phyloP scores from a whole-genome alignment of 35 echinoderm and acorn worm species.

The Apostichopus californicus region DNA sequence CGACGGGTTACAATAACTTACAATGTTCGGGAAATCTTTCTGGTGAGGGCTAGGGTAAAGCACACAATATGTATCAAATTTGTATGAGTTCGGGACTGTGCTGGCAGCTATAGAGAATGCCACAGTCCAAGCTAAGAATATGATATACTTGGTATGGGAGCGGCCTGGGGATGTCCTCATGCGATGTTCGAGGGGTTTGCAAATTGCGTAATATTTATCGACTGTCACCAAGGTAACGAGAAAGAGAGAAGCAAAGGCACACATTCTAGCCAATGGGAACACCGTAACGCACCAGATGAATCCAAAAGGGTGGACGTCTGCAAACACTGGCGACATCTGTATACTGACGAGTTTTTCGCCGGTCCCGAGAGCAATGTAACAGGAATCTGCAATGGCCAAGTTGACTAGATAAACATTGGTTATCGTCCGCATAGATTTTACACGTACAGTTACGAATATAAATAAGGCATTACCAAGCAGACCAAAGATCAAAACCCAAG shows the following conservation, averaged over 20 bases:
- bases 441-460: constrained; percentile 39
- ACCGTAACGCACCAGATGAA: constrained; percentile 37
- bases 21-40: background rate
- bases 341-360: constrained; percentile 42
- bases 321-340: constrained; percentile 20
- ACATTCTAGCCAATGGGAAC: constrained; percentile 26
- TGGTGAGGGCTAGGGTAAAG: background rate
- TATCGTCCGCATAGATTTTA: constrained; percentile 48
- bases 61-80: background rate
- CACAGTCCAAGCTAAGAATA: constrained; percentile 25
- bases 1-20: constrained; percentile 4
- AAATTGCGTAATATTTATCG: constrained; percentile 61
- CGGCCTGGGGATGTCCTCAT: background rate
- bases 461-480: constrained; percentile 42
- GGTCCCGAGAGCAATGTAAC: constrained; percentile 15
- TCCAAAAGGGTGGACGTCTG: constrained; percentile 26
- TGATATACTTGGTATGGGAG: constrained; percentile 31
- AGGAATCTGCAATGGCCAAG: constrained; percentile 49
- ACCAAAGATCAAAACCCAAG: constrained; percentile 40
- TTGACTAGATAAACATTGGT: constrained; percentile 60
- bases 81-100: background rate
- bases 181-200: constrained; percentile 37
- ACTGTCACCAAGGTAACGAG: constrained; percentile 39
- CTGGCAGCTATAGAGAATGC: background rate
- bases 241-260: constrained; percentile 35